A percentile compares a stretch with the other conserved stretches of the same genome.
These are phyloP conservation scores for human (Homo sapiens) DNA, from an alignment of 2,113 vertebrate genomes.

Conservation along the genomic window DNA sequence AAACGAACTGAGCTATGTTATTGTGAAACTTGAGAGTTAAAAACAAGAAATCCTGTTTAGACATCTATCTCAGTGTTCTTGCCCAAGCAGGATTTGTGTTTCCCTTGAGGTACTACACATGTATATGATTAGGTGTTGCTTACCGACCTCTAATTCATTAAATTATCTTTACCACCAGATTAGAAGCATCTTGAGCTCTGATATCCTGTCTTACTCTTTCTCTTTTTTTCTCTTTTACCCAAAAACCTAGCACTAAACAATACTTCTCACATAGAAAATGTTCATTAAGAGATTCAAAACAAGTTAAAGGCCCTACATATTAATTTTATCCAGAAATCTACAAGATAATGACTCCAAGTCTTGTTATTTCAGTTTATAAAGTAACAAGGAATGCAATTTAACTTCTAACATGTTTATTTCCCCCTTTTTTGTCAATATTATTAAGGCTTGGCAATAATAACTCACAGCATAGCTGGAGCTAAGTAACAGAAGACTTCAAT, in stretches of 20 bases:
- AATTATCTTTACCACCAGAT: neutral
- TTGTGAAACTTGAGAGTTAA: neutral
- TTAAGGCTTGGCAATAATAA: constrained; percentile 17
- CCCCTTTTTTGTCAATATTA: constrained; percentile 19
- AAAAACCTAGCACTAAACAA: neutral
- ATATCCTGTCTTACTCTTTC: neutral
- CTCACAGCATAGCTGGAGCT: neutral
- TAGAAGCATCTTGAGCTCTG: neutral
- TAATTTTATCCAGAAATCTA: constrained; percentile 1
- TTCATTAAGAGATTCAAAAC: constrained; percentile 15
- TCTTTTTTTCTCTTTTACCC: neutral
- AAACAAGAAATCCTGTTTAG: neutral
- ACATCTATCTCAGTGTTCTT: neutral
- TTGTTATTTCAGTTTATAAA: constrained; percentile 34
- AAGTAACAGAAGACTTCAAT: constrained; percentile 54
- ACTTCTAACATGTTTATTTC: constrained; percentile 21
- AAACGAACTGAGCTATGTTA: neutral
- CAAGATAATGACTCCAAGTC: neutral
- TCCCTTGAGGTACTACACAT: neutral
- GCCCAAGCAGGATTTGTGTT: neutral
- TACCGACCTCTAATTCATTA: neutral
- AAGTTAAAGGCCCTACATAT: neutral
- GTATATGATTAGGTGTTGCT: neutral
- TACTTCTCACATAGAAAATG: neutral
- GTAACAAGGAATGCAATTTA: neutral